phyloP scores from a whole-genome alignment of 2,113 vertebrate species.

The Sphyrna mokarran region DNA sequence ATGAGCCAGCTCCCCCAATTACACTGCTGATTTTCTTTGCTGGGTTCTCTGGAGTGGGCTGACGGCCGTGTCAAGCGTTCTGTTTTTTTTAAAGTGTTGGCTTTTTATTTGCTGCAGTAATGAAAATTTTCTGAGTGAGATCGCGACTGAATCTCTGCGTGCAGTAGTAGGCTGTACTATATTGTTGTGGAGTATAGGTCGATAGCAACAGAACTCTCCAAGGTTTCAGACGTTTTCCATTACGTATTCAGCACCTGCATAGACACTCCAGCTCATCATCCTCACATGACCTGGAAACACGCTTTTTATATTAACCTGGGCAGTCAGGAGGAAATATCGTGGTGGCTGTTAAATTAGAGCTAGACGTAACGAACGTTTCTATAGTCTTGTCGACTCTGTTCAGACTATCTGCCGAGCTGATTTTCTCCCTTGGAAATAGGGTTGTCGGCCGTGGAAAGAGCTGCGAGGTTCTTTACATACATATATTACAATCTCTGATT shows the following conservation, averaged over 20 bases:
- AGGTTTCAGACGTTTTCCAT: constrained; percentile 32
- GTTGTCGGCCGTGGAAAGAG: not conserved
- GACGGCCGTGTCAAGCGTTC: not conserved
- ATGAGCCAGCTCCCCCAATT: not conserved
- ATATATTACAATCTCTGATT: not conserved
- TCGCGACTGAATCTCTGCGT: not conserved
- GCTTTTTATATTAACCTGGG: constrained; percentile 35
- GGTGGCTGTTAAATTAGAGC: constrained; percentile 10
- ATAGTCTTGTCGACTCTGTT: not conserved
- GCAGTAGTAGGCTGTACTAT: constrained; percentile 22
- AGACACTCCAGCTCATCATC: constrained; percentile 33
- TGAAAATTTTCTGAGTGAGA: not conserved
- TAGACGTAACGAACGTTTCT: not conserved
- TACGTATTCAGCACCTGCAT: constrained; percentile 33
- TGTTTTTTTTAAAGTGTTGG: not conserved
- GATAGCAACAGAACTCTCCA: constrained; percentile 37
- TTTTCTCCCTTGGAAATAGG: not conserved
- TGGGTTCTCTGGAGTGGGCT: not conserved
- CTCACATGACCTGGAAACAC: constrained; percentile 36
- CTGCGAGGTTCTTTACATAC: not conserved
- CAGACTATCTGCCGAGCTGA: not conserved
- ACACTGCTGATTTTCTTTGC: not conserved
- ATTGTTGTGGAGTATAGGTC: constrained; percentile 31
- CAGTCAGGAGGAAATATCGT: constrained; percentile 20
- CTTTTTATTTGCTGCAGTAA: not conserved